phyloP scores from a whole-genome alignment of 1,140 invertebrate species.

The Drosophila gunungcola region DNA sequence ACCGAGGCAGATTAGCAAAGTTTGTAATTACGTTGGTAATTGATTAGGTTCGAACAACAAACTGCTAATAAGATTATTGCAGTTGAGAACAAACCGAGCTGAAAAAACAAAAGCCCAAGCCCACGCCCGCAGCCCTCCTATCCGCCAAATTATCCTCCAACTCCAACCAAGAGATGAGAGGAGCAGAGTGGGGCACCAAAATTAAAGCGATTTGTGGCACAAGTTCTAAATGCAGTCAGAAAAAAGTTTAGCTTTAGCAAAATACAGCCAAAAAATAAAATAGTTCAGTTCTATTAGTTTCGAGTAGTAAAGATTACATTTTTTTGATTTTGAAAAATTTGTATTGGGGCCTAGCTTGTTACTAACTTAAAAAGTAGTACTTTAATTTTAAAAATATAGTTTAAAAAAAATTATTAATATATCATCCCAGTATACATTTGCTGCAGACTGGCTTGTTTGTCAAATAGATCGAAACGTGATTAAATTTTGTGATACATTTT shows the following conservation, averaged over 20 bases:
- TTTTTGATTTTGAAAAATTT: too few species aligned
- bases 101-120: conserved; percentile 70
- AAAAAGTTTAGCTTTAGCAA: background rate
- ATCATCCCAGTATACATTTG: too few species aligned
- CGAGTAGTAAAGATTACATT: too few species aligned
- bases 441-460: too few species aligned
- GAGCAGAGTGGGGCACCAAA: conserved; percentile 42
- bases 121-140: conserved; percentile 9
- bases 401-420: too few species aligned
- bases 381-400: too few species aligned
- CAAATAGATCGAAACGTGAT: too few species aligned
- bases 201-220: conserved; percentile 81
- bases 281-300: background rate
- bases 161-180: background rate
- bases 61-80: conserved; percentile 85
- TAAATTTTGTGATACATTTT: too few species aligned
- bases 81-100: conserved; percentile 80
- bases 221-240: conserved; percentile 52
- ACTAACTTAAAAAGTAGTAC: too few species aligned
- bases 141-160: conserved; percentile 39
- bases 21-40: conserved; percentile 85
- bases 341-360: too few species aligned
- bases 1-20: conserved; percentile 84
- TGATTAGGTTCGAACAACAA: conserved; percentile 85
- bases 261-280: too few species aligned